These are phyloP conservation scores for Lypha dubia DNA, from an alignment of 2,888 invertebrate species.

Conservation along the genomic window DNA sequence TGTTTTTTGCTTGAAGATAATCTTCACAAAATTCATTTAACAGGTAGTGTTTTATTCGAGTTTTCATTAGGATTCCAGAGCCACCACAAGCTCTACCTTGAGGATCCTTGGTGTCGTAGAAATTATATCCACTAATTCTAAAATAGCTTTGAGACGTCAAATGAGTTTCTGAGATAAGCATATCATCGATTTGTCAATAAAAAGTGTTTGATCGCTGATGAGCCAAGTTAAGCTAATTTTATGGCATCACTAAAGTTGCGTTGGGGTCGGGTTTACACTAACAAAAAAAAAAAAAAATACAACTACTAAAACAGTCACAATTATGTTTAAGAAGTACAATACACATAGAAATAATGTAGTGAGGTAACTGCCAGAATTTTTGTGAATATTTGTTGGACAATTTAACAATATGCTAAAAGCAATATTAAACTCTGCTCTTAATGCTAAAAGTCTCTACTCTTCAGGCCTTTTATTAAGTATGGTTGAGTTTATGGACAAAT, in stretches of 20 bases:
- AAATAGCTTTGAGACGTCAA: too few species aligned
- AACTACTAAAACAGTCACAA: not conserved
- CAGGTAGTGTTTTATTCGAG: too few species aligned
- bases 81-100: too few species aligned
- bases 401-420: conserved; percentile 68
- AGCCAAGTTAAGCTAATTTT: conserved; percentile 54
- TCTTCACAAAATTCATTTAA: too few species aligned
- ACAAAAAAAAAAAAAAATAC: not conserved
- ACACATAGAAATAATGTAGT: not conserved
- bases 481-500: conserved; percentile 81
- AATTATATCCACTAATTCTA: too few species aligned
- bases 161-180: too few species aligned
- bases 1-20: too few species aligned
- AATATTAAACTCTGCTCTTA: conserved; percentile 52
- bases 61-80: too few species aligned
- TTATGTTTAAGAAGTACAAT: not conserved
- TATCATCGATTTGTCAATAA: conserved; percentile 56
- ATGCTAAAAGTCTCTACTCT: conserved; percentile 52
- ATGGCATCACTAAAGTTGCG: not conserved
- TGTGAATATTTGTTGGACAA: conserved; percentile 23
- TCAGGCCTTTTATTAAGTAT: conserved; percentile 73
- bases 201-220: conserved; percentile 64
- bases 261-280: not conserved
- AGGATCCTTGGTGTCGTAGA: too few species aligned
- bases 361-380: not conserved